Base-by-base conservation (phyloP, 2,888 invertebrate species). In the Drosophila quinaria region DNA sequence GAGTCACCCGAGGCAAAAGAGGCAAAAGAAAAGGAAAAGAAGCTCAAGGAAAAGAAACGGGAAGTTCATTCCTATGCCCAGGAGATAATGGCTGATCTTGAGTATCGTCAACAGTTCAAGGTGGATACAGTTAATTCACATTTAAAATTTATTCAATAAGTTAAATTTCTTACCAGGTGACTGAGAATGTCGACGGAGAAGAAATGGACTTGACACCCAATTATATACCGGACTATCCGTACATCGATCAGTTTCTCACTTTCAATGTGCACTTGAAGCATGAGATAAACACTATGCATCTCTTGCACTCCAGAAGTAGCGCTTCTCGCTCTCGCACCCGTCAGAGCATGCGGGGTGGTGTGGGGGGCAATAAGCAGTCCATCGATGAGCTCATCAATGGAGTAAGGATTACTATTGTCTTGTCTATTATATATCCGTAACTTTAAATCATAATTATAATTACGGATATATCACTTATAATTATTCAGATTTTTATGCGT, bases 161-260 rank as follows among this genome's bases (percentile, higher is more conserved):
- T 11, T 4, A 17, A 8, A 5, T 5, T 2, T 1, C 2, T 6
- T 8, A 11, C 0, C 35, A 89, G 84, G 76, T 91, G 4, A 19
- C 56, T 4, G 89, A 91, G 11, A 39, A 52, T 0, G 10, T 68
- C 0, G 56, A 69, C 19, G 84, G 77, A 13, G 44, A 78, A 6
- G 58, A 67, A 9, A 55, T 78, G 2, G 81, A 91, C 64, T 67
- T 88, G 17, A 91, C 91, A 6, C 91, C 91, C 1, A 90, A 90
- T 39, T n/a, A 47, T 0, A 63, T 91, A 9, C 52, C 68, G 0
- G 46, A 72, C 0, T 5, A 39, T 0, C 11, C 39, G 0, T 66
- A 63, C 2, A 11, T 41, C 0, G 81, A 78, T 0, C 70, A 65
- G 9, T 90, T 91, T 42, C 42, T 61, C 0, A 61, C 55, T 2